Percentiles rank a stretch among this genome's conserved stretches.
Conservation (phyloP, 2,888 invertebrate species). For the Galerucella nymphaeae region DNA sequence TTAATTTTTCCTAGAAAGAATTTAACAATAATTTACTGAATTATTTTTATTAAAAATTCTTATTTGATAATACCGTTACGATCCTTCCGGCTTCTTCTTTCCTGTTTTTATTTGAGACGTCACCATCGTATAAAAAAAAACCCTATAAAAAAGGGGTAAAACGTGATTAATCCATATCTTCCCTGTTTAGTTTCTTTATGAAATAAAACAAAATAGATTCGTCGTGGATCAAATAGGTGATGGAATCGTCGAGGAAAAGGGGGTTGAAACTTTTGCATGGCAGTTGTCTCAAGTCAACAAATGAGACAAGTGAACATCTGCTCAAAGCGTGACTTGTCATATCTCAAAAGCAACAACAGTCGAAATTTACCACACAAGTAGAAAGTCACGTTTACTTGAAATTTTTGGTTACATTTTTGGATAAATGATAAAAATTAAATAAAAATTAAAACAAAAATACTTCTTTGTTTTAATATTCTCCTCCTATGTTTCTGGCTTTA, state of each 20-base stretch:
- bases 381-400: constrained; percentile 14
- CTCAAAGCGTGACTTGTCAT: constrained; percentile 62
- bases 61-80: constrained; percentile 9
- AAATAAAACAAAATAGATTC: constrained; percentile 48
- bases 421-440: too few relatives aligned
- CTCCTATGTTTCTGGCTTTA: too few relatives aligned
- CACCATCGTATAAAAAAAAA: constrained; percentile 19
- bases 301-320: constrained; percentile 59
- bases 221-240: constrained; percentile 38
- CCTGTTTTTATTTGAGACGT: constrained; percentile 17
- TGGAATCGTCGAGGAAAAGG: neutral
- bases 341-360: constrained; percentile 47
- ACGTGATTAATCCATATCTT: constrained; percentile 49
- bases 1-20: too few relatives aligned
- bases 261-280: constrained; percentile 36
- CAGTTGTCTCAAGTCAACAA: constrained; percentile 57
- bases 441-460: too few relatives aligned
- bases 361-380: constrained; percentile 50
- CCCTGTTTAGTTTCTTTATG: constrained; percentile 48
- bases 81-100: constrained; percentile 14
- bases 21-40: too few relatives aligned
- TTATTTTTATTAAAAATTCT: too few relatives aligned
- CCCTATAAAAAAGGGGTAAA: constrained; percentile 42
- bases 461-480: too few relatives aligned
- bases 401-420: too few relatives aligned